A percentile compares a stretch with the other conserved stretches of the same genome.
Conservation (phyloP, 2,888 invertebrate species). For the Dichetophora obliterata region DNA sequence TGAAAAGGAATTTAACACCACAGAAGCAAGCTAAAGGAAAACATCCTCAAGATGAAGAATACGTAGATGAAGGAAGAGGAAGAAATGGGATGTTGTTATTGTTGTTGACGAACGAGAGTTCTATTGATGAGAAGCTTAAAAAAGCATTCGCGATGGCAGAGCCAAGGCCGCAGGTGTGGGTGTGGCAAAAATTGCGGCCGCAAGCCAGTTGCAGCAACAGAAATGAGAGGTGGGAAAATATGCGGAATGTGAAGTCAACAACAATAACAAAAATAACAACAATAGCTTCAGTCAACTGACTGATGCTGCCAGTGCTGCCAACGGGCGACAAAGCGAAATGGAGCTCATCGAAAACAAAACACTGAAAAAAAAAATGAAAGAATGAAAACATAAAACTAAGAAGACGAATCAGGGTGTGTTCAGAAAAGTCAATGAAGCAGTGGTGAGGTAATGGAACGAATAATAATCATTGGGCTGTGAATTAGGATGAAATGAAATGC, state of each 20-base stretch:
- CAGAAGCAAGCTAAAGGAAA: background rate
- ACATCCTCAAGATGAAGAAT: background rate
- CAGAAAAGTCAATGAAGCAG: background rate
- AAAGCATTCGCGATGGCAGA: background rate
- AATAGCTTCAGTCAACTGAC: background rate
- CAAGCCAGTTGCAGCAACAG: background rate
- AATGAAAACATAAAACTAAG: background rate
- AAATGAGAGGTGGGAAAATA: background rate
- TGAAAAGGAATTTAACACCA: conserved; percentile 4
- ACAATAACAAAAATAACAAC: conserved; percentile 38
- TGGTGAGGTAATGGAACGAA: background rate
- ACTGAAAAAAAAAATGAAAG: background rate
- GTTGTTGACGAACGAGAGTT: background rate
- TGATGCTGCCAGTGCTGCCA: conserved; percentile 7
- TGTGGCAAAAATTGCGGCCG: too few relatives aligned
- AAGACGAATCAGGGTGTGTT: background rate
- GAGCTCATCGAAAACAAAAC: conserved; percentile 5
- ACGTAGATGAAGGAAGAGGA: background rate
- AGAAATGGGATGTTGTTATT: background rate
- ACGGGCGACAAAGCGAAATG: background rate
- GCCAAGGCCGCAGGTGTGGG: too few relatives aligned
- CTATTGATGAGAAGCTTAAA: background rate
- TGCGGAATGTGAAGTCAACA: conserved; percentile 56
- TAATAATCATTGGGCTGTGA: conserved; percentile 20
- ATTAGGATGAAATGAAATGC: background rate